Base-by-base conservation (phyloP, 2,113 vertebrate species). In the Leptosomus discolor region DNA sequence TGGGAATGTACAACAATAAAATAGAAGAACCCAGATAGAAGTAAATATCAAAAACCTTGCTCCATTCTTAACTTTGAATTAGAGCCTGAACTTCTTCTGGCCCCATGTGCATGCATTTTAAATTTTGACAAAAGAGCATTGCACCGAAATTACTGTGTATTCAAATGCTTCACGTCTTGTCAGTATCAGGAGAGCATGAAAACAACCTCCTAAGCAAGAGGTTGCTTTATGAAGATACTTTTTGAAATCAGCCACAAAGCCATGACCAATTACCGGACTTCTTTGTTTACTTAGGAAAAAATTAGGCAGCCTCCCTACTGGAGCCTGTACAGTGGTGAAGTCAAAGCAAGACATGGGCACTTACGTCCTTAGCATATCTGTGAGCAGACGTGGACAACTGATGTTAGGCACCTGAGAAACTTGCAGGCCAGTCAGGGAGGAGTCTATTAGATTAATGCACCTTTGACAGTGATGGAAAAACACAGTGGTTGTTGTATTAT, bases 251-350 rank as follows among this genome's bases (percentile, higher is more conserved):
- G 8, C 9, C 20, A 46, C 22, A 53, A 76, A 43, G 21, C 11
- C 12, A 9, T 76, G 19, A 36, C 45, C 54, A 85, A 60, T 67
- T 54, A 50, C 10, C 14, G 43, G 26, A 58, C 20, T n/a, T 37
- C 37, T 61, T n/a, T 2, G 2, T 11, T 45, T 74, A 56, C 16
- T 36, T n/a, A 26, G 24, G 26, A 24, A 53, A 70, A 84, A 34
- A 0, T 0, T 24, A 45, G 36, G 30, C 50, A 73, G 5, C 12
- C 15, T 77, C 15, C 12, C 15, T 45, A 21, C 34, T 12, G 27
- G 7, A 51, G 5, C 23, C 50, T 56, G 14, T 26, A 57, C 2
- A 45, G 45, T 14, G 27, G 15, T 46, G 8, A 14, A 36, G 20
- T n/a, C 26, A 48, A 10, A 60, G 8, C 18, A 36, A 83, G 39